Evolutionary conservation across 2,113 vertebrate species (phyloP).

Genomic region (Saimiri boliviensis): DNA sequence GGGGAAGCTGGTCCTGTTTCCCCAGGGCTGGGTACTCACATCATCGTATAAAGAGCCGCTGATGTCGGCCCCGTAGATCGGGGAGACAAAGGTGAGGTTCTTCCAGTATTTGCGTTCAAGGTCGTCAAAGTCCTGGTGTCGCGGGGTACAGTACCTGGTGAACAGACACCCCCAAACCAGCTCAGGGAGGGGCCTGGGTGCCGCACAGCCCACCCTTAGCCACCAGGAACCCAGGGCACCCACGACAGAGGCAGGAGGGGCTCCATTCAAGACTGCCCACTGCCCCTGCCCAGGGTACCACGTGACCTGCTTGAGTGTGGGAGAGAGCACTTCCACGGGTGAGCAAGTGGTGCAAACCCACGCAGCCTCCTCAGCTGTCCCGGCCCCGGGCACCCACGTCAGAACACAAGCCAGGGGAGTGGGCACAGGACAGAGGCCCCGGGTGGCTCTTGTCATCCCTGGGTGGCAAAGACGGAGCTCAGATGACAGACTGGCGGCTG

Average conservation of each 20-base stretch:
- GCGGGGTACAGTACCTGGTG: slow-evolving; percentile 95
- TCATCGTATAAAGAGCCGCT: slow-evolving; percentile 97
- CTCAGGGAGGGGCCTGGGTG: background rate
- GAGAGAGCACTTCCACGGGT: no score
- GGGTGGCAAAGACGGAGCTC: background rate
- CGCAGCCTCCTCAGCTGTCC: background rate
- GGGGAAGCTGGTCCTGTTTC: background rate
- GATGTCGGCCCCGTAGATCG: slow-evolving; percentile 97
- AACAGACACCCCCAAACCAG: background rate
- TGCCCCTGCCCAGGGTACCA: no score
- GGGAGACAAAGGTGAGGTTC: slow-evolving; percentile 97
- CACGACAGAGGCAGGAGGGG: background rate
- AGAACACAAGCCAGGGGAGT: background rate
- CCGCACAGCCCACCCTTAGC: fast-evolving
- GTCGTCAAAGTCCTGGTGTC: slow-evolving; percentile 97
- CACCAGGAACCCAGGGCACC: fast-evolving
- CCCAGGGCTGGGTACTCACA: slow-evolving; percentile 81
- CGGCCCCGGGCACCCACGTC: background rate
- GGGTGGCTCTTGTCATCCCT: background rate
- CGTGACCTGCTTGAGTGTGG: no score
- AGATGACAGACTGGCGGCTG: fast-evolving
- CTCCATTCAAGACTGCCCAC: background rate
- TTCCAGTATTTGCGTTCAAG: slow-evolving; percentile 99
- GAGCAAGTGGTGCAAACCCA: background rate
- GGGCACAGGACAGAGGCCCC: background rate